Conservation (phyloP, 2,888 invertebrate species). For the Zele albiditarsus region DNA sequence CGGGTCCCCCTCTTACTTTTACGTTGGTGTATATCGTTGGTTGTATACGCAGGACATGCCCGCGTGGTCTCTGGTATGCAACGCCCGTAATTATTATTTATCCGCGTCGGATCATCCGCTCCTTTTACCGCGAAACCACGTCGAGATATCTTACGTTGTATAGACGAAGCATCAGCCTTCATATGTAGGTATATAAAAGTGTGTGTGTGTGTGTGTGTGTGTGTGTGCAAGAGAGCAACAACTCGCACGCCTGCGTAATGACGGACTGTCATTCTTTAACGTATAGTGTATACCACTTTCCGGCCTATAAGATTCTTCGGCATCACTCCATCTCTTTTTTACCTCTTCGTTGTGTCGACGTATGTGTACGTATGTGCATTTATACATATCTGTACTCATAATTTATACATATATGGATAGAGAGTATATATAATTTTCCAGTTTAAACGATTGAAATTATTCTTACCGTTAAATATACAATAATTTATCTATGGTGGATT, state of each 20-base stretch:
- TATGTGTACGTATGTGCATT: background rate
- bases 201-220: background rate
- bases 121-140: conserved; percentile 45
- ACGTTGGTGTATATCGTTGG: conserved; percentile 12
- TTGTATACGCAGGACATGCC: conserved; percentile 38
- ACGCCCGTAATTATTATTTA: conserved; percentile 63
- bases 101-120: conserved; percentile 58
- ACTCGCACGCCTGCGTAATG: conserved; percentile 54
- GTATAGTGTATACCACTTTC: conserved; percentile 42
- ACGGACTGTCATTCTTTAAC: conserved; percentile 62
- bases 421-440: conserved; percentile 39
- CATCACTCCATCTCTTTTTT: conserved; percentile 43
- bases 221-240: conserved; percentile 21
- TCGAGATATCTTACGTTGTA: conserved; percentile 38
- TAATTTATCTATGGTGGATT: background rate
- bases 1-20: conserved; percentile 18
- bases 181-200: background rate
- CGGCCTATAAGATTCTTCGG: conserved; percentile 51
- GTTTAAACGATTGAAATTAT: conserved; percentile 51
- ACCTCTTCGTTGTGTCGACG: background rate
- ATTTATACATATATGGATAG: background rate
- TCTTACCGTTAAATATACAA: conserved; percentile 61
- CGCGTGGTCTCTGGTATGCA: conserved; percentile 44
- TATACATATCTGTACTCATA: background rate
- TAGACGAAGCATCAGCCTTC: conserved; percentile 21